Conservation (phyloP, 2,888 invertebrate species). For the Philonicus albiceps region DNA sequence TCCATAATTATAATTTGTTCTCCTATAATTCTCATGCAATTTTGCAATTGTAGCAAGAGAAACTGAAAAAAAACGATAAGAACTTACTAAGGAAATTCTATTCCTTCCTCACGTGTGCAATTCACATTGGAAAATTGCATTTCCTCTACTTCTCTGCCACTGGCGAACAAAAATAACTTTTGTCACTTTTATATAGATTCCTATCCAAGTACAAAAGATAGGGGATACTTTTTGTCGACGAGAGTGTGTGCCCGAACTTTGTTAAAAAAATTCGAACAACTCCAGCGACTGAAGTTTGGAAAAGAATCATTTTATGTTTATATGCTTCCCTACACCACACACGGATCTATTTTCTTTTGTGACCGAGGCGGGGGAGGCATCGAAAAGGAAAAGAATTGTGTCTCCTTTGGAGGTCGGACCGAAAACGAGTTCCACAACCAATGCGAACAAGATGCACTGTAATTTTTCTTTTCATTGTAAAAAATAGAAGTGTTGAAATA, state of each 20-base stretch:
- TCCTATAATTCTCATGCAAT: no score
- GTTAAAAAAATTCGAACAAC: neutral
- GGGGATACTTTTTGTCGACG: neutral
- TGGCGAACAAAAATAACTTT: neutral
- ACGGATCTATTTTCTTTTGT: neutral
- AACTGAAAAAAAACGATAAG: neutral
- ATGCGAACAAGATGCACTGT: neutral
- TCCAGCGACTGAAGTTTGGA: neutral
- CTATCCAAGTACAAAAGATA: neutral
- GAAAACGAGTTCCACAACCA: neutral
- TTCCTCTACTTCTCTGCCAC: neutral
- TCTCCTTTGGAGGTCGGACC: neutral
- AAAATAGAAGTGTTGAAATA: neutral
- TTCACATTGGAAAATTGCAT: neutral
- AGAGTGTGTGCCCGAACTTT: neutral
- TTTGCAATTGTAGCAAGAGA: no score
- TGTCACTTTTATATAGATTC: neutral
- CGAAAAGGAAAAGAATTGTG: neutral
- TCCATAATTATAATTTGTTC: no score
- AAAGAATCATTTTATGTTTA: neutral
- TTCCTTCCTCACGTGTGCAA: neutral
- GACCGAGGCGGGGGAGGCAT: neutral
- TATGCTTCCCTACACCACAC: neutral
- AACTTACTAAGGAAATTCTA: neutral
- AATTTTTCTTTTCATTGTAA: conserved; percentile 20